Evolutionary conservation across 2,113 vertebrate genomes (phyloP).

Genomic region (Rhea pennata): DNA sequence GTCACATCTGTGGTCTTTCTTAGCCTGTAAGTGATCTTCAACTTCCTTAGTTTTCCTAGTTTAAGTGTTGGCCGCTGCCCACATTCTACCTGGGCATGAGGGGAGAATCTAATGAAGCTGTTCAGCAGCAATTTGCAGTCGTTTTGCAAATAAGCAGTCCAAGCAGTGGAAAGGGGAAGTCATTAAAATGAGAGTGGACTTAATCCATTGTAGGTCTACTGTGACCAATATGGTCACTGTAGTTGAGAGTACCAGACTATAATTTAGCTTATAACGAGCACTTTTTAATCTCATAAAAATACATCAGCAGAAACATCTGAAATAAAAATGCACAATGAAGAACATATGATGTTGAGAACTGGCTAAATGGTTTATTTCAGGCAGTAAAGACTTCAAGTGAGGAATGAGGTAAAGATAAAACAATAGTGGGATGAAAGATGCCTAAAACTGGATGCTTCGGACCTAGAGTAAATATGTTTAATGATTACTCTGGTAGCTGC

Average conservation of each 20-base stretch:
- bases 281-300: neutral
- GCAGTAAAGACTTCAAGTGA: neutral
- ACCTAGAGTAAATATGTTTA: neutral
- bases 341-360: neutral
- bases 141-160: neutral
- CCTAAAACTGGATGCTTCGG: neutral
- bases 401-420: neutral
- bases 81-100: neutral
- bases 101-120: neutral
- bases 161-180: neutral
- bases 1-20: neutral
- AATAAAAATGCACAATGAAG: neutral
- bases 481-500: neutral
- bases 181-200: neutral
- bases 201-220: slow-evolving; percentile 10
- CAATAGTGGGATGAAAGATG: neutral
- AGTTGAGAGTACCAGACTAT: neutral
- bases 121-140: neutral
- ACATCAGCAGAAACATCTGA: neutral
- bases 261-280: neutral
- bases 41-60: neutral
- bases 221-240: neutral
- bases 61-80: neutral
- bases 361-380: neutral
- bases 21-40: neutral